phyloP scores from a whole-genome alignment of 2,113 vertebrate genomes.

The Oriolus oriolus region DNA sequence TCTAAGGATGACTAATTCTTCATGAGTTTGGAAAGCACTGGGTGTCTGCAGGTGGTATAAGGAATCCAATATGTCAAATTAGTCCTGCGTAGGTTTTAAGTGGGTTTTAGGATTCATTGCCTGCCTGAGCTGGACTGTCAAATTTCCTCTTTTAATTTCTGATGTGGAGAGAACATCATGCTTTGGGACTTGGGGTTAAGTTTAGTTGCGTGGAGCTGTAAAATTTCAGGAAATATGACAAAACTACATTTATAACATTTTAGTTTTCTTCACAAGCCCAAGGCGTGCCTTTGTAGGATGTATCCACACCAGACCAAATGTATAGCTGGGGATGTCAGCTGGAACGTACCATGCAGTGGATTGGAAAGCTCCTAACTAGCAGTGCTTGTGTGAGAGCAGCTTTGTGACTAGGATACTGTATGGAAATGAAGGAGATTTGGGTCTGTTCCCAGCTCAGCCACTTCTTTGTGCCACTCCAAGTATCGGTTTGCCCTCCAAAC shows the following conservation, averaged over 20 bases:
- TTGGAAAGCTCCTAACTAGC: not conserved
- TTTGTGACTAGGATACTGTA: not conserved
- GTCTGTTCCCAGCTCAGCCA: not conserved
- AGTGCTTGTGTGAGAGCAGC: not conserved
- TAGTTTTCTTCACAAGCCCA: not conserved
- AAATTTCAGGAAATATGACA: not conserved
- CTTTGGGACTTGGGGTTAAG: not conserved
- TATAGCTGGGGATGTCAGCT: not conserved
- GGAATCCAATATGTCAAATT: not conserved
- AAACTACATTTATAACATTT: not conserved
- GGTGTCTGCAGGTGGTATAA: not conserved
- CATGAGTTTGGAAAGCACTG: not conserved
- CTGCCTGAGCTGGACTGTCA: not conserved
- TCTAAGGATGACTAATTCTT: not conserved
- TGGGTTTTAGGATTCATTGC: not conserved
- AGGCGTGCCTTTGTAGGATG: accelerated
- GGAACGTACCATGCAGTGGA: not conserved
- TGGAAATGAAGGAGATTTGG: not conserved
- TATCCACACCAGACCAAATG: not conserved
- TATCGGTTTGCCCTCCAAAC: slow-evolving; percentile 25
- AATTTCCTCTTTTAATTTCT: not conserved
- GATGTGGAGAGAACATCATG: not conserved
- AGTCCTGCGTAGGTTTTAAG: not conserved
- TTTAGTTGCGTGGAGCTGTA: not conserved
- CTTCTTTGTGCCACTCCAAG: not conserved